phyloP scores from a whole-genome alignment of 1,140 invertebrate species.

The Zeugodacus cucurbitae region DNA sequence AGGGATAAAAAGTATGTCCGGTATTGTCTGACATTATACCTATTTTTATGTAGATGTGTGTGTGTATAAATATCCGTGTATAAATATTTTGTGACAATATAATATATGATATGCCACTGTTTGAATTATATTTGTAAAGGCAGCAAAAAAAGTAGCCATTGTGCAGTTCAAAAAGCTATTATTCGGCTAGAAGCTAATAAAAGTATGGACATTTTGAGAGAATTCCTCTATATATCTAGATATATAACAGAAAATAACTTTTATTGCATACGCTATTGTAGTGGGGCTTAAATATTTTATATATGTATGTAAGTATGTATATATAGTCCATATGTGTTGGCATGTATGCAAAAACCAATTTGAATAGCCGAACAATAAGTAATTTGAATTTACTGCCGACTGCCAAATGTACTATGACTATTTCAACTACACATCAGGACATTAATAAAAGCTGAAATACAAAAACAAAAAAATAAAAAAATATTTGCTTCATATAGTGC shows the following conservation, averaged over 20 bases:
- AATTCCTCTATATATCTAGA: neutral
- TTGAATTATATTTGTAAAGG: slow-evolving; percentile 2
- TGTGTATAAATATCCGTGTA: neutral
- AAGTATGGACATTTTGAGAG: neutral
- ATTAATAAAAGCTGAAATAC: neutral
- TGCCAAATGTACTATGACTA: slow-evolving; percentile 24
- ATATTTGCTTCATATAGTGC: neutral
- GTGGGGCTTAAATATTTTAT: neutral
- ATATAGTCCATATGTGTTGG: neutral
- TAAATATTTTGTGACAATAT: neutral
- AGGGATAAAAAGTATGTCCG: no score
- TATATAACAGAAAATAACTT: neutral
- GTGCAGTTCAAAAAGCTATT: neutral
- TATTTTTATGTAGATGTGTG: neutral
- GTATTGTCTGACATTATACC: no score
- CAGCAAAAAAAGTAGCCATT: neutral
- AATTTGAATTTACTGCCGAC: slow-evolving; percentile 15
- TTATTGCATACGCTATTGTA: neutral
- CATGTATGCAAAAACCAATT: neutral
- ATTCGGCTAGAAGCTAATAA: neutral
- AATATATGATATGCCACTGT: neutral
- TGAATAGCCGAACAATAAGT: slow-evolving; percentile 4
- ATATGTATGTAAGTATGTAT: neutral
- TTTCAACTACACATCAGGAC: neutral
- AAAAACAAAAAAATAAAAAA: neutral